These are phyloP conservation scores for Dendrolimus kikuchii DNA, from an alignment of 1,140 invertebrate genomes.

Conservation along the genomic window DNA sequence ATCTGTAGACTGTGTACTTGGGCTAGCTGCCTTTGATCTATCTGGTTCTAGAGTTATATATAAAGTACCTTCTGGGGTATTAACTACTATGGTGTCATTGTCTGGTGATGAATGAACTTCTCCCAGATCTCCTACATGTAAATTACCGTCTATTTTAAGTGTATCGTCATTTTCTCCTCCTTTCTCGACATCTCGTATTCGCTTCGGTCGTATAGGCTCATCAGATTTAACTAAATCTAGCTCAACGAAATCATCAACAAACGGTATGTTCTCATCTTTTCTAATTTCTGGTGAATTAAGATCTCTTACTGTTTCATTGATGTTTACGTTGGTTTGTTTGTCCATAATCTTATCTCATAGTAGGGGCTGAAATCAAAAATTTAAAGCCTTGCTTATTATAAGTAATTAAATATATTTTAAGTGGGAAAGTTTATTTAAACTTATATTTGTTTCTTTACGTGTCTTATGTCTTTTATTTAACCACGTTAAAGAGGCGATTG, in stretches of 20 bases:
- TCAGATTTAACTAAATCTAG: conserved; percentile 32
- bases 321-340: conserved; percentile 19
- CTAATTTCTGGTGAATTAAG: conserved; percentile 53
- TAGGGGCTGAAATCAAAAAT: conserved; percentile 28
- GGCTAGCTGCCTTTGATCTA: conserved; percentile 39
- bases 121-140: conserved; percentile 46
- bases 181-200: conserved; percentile 28
- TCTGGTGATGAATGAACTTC: conserved; percentile 41
- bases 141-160: conserved; percentile 23
- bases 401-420: too few species aligned
- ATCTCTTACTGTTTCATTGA: conserved; percentile 38
- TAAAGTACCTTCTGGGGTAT: conserved; percentile 59
- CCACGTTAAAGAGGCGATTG: too few species aligned
- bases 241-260: conserved; percentile 43
- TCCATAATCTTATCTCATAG: conserved; percentile 51
- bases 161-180: conserved; percentile 12
- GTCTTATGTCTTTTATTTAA: too few species aligned
- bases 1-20: conserved; percentile 45
- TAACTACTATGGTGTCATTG: conserved; percentile 60
- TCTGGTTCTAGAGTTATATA: conserved; percentile 61
- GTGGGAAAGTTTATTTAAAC: too few species aligned
- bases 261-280: conserved; percentile 36
- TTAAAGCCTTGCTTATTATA: too few species aligned
- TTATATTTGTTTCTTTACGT: too few species aligned
- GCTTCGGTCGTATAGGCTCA: conserved; percentile 33